phyloP scores from a whole-genome alignment of 2,797 vertebrate species.

The Mus caroli region DNA sequence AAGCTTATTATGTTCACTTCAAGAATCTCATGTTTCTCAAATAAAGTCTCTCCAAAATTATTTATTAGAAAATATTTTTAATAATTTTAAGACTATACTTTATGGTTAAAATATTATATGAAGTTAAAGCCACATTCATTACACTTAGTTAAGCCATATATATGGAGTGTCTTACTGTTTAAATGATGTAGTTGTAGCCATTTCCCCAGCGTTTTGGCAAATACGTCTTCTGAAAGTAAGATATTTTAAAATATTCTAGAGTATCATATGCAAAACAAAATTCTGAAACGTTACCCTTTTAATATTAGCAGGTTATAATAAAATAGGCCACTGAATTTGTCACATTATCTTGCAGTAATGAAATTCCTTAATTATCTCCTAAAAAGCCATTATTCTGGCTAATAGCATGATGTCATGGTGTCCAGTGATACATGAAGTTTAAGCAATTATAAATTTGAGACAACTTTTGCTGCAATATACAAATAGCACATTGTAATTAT shows the following conservation, averaged over 20 bases:
- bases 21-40: neutral
- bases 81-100: neutral
- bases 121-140: slow-evolving; percentile 18
- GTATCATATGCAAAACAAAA: neutral
- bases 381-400: neutral
- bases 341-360: slow-evolving; percentile 32
- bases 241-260: slow-evolving; percentile 1
- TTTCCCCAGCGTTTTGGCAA: neutral
- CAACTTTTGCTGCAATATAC: neutral
- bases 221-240: neutral
- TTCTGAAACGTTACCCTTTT: slow-evolving; percentile 25
- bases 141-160: neutral
- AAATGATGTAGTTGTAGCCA: neutral
- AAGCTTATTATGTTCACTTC: neutral
- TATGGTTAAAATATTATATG: neutral
- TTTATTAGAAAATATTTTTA: neutral
- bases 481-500: slow-evolving; percentile 54
- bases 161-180: slow-evolving; percentile 11
- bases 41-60: neutral
- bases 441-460: slow-evolving; percentile 29
- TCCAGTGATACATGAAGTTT: slow-evolving; percentile 28
- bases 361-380: slow-evolving; percentile 46
- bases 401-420: neutral
- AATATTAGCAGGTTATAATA: slow-evolving; percentile 16
- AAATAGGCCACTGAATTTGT: neutral